Evolutionary conservation across 2,888 invertebrate species (phyloP).

Genomic region (Hedychridium roseum): DNA sequence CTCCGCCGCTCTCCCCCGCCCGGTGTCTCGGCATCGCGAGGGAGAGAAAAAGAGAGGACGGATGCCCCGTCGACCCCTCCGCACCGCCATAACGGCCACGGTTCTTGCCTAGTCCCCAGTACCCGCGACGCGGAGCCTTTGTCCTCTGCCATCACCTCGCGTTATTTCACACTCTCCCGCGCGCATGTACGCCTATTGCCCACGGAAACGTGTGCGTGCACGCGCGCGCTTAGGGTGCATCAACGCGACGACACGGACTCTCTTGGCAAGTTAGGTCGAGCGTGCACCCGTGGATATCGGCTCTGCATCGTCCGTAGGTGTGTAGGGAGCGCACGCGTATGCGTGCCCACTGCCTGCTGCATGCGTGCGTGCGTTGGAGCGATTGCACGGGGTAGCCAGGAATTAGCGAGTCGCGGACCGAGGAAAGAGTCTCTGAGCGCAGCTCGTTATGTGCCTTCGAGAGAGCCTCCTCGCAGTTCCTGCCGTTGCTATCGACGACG

Average conservation of each 20-base stretch:
- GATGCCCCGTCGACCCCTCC: conserved; percentile 28
- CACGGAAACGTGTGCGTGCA: conserved; percentile 7
- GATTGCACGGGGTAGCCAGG: conserved; percentile 20
- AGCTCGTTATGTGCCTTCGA: conserved; percentile 23
- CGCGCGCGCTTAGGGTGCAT: too few species aligned
- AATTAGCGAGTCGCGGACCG: conserved; percentile 37
- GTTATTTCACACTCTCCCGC: conserved; percentile 59
- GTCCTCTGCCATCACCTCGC: conserved; percentile 60
- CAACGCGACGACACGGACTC: too few species aligned
- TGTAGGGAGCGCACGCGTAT: too few species aligned
- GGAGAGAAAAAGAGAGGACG: conserved; percentile 25
- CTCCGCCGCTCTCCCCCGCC: conserved; percentile 25
- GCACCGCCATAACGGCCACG: conserved; percentile 27
- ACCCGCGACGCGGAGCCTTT: conserved; percentile 58
- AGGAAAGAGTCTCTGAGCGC: conserved; percentile 19
- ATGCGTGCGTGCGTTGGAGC: conserved; percentile 14
- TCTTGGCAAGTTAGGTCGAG: too few species aligned
- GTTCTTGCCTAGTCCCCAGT: conserved; percentile 46
- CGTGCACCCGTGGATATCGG: too few species aligned
- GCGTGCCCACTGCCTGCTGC: too few species aligned
- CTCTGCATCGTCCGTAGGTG: too few species aligned
- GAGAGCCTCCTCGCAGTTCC: too few species aligned
- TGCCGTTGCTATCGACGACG: conserved; percentile 7
- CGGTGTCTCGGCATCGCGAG: conserved; percentile 26
- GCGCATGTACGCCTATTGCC: too few species aligned